Evolutionary conservation across 1,140 invertebrate genomes (phyloP), one percentile per base, ranked within the genome.

Genomic region (Melitaea cinxia): DNA sequence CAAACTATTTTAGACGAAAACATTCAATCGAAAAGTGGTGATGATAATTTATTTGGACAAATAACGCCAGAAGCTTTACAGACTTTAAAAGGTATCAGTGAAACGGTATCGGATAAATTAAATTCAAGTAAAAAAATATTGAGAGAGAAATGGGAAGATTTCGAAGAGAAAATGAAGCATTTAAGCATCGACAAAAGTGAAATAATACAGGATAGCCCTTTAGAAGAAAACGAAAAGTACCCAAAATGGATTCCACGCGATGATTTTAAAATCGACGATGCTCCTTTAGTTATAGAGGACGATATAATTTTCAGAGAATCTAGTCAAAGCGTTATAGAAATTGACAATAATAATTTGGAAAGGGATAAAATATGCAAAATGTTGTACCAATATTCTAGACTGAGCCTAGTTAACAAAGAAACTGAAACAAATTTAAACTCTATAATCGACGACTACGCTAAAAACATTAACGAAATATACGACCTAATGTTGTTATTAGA

Each of bases 31-130:
- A 77, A 80, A 72, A 53, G 77, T 57, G 78, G 53, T 37, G 81
- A 85, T 9, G 86, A 91, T 56, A 85, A 80, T 35, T 78, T 74
- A 60, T 83, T 86, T 49, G 73, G 76, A 23, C 78, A 77, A 57
- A 39, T 85, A 28, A 73, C 83, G 4, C 88, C 89, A 1, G 91
- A 92, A 61, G 80, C 90, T 0, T 69, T 91, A 28, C 88, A 92
- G 75, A 85, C 91, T n/a, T 71, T 93, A 9, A 91, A 92, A 78
- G 92, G 91, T 26, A 65, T 92, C 9, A 86, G 91, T 45, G 74
- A 83, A 15, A 89, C 90, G 24, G 82, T 93, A 12, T 82, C 89
- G 0, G 91, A 90, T 55, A 92, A 92, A 79, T 77, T 92, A 6
- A 91, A 70, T 69, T 83, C 81, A 9, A 89, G 91, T 62, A 93